Percentiles rank a stretch among this genome's conserved stretches.
Conservation (phyloP, 2,113 vertebrate genomes). For the Rhegmatorhina hoffmannsi region DNA sequence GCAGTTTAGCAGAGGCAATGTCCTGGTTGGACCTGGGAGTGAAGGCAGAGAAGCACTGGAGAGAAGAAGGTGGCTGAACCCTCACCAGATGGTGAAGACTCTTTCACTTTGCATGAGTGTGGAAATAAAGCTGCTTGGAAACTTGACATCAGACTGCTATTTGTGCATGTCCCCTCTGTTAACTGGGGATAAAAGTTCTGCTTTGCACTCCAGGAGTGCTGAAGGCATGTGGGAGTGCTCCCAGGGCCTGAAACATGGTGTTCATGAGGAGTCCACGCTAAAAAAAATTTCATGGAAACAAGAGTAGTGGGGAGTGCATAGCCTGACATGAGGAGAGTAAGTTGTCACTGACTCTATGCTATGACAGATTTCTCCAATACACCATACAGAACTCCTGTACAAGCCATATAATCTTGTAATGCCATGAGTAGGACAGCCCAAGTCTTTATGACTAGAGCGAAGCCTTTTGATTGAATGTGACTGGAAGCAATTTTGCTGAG, state of each 20-base stretch:
- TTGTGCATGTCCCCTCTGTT: background rate
- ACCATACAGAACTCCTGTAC: background rate
- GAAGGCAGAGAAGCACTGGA: background rate
- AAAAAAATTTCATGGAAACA: background rate
- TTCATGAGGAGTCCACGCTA: background rate
- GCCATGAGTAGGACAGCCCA: background rate
- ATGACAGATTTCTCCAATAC: background rate
- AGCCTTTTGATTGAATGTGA: background rate
- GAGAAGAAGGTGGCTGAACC: background rate
- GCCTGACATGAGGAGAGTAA: background rate
- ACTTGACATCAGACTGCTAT: background rate
- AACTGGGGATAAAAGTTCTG: background rate
- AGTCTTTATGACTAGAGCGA: background rate
- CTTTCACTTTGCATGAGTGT: background rate
- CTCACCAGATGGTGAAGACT: fast-evolving
- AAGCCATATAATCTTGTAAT: background rate
- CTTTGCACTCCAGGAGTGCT: background rate
- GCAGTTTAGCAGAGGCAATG: background rate
- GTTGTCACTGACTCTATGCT: background rate
- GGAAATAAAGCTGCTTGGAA: background rate
- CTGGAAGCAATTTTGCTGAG: background rate
- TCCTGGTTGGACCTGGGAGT: background rate
- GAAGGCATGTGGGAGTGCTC: background rate
- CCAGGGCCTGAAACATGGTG: fast-evolving
- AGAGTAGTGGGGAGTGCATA: background rate